These are phyloP conservation scores for Murina feae DNA, from an alignment of 2,113 vertebrate genomes.

Conservation along the genomic window DNA sequence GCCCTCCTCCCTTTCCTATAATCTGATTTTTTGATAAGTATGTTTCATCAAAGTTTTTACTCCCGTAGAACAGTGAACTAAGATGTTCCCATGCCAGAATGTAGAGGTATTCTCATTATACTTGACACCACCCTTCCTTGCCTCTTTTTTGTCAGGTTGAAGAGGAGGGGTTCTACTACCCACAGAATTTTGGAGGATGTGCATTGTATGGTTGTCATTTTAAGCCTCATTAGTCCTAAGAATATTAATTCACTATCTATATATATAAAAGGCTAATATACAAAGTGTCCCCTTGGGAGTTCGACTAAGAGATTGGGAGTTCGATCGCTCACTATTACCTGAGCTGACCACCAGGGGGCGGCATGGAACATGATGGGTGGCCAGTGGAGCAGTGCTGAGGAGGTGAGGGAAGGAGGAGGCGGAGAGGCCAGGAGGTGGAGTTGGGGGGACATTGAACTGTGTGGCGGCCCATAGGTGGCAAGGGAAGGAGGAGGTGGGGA, in stretches of 20 bases:
- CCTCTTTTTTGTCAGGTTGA: neutral
- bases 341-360: too few species aligned
- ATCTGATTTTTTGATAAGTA: conserved; percentile 19
- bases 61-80: neutral
- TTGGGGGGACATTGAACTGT: too few species aligned
- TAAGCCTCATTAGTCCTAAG: neutral
- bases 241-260: neutral
- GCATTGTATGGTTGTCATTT: neutral
- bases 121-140: neutral
- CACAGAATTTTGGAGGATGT: neutral
- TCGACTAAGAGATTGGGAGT: too few species aligned
- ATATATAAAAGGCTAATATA: too few species aligned
- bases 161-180: neutral
- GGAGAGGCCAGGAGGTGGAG: too few species aligned
- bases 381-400: too few species aligned
- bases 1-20: neutral
- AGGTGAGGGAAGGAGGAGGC: too few species aligned
- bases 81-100: neutral
- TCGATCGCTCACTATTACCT: too few species aligned
- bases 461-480: too few species aligned
- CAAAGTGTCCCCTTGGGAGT: too few species aligned
- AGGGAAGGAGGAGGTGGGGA: too few species aligned
- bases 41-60: neutral
- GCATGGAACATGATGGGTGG: too few species aligned
- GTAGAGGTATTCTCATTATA: neutral